Percentiles rank a stretch among this genome's conserved stretches.
These are phyloP conservation scores for Drosophila gunungcola DNA, from an alignment of 1,140 invertebrate genomes.

Conservation along the genomic window DNA sequence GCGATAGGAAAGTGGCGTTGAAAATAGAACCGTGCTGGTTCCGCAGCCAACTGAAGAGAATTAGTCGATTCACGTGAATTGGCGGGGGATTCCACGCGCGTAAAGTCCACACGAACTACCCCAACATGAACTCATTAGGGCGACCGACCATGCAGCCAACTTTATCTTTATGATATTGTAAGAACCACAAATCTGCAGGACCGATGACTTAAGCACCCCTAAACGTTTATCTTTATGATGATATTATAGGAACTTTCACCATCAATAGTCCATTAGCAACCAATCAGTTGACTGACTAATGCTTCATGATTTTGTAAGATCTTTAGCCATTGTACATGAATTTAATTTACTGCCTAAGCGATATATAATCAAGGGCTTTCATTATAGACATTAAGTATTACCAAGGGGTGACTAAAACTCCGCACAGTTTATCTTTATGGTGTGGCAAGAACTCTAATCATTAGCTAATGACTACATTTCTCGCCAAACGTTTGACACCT, in stretches of 20 bases:
- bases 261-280: slow-evolving; percentile 22
- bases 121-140: slow-evolving; percentile 73
- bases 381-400: neutral
- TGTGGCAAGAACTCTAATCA: slow-evolving; percentile 19
- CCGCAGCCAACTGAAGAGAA: neutral
- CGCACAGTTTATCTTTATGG: slow-evolving; percentile 24
- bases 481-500: slow-evolving; percentile 30
- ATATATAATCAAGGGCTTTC: neutral
- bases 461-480: slow-evolving; percentile 13
- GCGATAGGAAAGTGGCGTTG: neutral
- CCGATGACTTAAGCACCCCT: slow-evolving; percentile 23
- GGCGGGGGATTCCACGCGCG: slow-evolving; percentile 32
- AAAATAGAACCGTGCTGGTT: neutral
- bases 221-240: slow-evolving; percentile 65
- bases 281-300: slow-evolving; percentile 14
- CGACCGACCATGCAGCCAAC: slow-evolving; percentile 12
- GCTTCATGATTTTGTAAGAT: slow-evolving; percentile 9
- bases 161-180: slow-evolving; percentile 74
- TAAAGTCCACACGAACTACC: slow-evolving; percentile 64
- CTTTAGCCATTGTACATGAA: neutral
- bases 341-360: neutral
- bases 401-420: slow-evolving; percentile 1
- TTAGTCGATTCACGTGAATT: slow-evolving; percentile 34
- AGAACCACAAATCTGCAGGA: slow-evolving; percentile 28
- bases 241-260: slow-evolving; percentile 39